Percentiles rank a stretch among this genome's conserved stretches.
phyloP scores from a whole-genome alignment of 2,113 vertebrate genomes.

The Thinocorus orbignyianus region DNA sequence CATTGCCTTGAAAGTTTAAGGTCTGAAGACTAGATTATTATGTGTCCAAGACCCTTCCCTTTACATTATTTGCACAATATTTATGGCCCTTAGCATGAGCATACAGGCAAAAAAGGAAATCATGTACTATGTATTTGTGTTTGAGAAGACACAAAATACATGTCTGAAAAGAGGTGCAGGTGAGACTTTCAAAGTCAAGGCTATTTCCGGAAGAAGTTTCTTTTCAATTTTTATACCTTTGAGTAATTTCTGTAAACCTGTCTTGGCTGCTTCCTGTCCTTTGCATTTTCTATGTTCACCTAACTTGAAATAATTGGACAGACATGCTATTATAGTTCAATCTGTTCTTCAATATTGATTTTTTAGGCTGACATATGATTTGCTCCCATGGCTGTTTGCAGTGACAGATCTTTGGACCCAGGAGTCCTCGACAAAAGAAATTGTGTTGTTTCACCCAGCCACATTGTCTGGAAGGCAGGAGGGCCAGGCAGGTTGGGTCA shows the following conservation, averaged over 20 bases:
- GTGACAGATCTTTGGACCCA: not conserved
- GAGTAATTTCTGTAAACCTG: not conserved
- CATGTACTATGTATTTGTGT: not conserved
- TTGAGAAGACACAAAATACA: not conserved
- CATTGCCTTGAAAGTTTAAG: not conserved
- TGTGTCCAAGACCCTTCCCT: not conserved
- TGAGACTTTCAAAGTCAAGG: not conserved
- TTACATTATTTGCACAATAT: not conserved
- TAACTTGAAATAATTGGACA: slow-evolving; percentile 34
- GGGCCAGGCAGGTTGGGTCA: not conserved
- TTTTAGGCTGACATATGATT: not conserved
- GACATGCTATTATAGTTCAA: not conserved
- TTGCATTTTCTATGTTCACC: slow-evolving; percentile 1
- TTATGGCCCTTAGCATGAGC: not conserved
- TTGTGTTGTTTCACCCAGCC: not conserved
- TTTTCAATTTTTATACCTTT: not conserved
- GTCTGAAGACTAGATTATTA: not conserved
- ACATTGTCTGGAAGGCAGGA: not conserved
- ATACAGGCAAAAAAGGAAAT: not conserved
- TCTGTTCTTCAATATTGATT: slow-evolving; percentile 22
- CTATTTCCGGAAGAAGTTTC: not conserved
- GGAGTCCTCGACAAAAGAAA: not conserved
- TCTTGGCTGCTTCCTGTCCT: not conserved
- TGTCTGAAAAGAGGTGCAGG: not conserved
- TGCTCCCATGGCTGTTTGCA: not conserved